phyloP scores from a whole-genome alignment of 1,140 invertebrate species.

The Brachionus sp. region DNA sequence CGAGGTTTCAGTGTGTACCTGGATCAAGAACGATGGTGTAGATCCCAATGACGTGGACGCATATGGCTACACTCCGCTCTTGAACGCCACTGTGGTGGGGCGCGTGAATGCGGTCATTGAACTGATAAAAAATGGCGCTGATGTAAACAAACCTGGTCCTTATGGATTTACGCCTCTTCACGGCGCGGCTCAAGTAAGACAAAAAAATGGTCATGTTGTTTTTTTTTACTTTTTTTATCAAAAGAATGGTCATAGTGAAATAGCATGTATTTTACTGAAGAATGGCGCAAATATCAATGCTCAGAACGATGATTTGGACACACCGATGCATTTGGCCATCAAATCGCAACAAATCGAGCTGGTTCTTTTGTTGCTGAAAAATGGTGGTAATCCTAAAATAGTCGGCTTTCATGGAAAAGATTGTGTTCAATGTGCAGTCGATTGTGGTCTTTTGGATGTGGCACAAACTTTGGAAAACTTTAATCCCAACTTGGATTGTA shows the following conservation, averaged over 20 bases:
- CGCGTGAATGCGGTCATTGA: slow-evolving; percentile 12
- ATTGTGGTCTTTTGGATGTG: slow-evolving; percentile 35
- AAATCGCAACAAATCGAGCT: slow-evolving; percentile 42
- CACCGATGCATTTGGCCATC: slow-evolving; percentile 41
- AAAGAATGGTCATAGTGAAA: slow-evolving; percentile 39
- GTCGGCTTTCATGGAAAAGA: slow-evolving; percentile 14
- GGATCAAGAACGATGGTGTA: slow-evolving; percentile 34
- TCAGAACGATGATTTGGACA: slow-evolving; percentile 44
- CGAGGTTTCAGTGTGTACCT: neutral
- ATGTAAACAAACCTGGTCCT: slow-evolving; percentile 29
- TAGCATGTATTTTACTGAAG: slow-evolving; percentile 37
- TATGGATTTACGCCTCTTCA: slow-evolving; percentile 44
- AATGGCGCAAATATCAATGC: slow-evolving; percentile 37
- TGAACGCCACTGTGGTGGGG: slow-evolving; percentile 20
- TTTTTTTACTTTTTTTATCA: neutral
- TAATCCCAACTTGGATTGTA: slow-evolving; percentile 10
- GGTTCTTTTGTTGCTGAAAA: slow-evolving; percentile 22
- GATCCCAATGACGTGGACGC: slow-evolving; percentile 12
- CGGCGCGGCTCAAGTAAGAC: slow-evolving; percentile 33
- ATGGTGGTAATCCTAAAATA: slow-evolving; percentile 20
- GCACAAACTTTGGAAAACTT: slow-evolving; percentile 25
- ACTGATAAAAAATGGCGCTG: slow-evolving; percentile 35
- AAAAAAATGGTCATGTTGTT: neutral
- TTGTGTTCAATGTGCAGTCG: slow-evolving; percentile 36
- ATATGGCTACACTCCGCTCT: slow-evolving; percentile 37